phyloP scores from a whole-genome alignment of 1,140 invertebrate genomes.

The Helicoverpa zea region DNA sequence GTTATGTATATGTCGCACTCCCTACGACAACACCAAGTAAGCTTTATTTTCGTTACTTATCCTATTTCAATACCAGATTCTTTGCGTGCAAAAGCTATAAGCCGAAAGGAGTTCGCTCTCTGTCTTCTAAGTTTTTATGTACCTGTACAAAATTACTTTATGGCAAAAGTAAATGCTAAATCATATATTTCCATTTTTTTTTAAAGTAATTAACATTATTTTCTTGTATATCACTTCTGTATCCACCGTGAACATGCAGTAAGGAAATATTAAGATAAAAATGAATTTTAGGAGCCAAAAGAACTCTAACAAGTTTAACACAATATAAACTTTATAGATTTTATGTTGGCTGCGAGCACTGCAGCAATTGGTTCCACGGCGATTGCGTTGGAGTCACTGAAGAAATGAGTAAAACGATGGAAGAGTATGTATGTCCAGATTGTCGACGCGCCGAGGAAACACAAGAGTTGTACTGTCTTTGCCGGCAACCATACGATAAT shows the following conservation, averaged over 20 bases:
- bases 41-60: slow-evolving; percentile 50
- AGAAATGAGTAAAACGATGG: slow-evolving; percentile 96
- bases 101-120: too few relatives aligned
- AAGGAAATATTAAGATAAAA: too few relatives aligned
- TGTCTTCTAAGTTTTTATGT: too few relatives aligned
- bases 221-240: too few relatives aligned
- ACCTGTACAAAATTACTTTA: too few relatives aligned
- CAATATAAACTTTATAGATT: slow-evolving; percentile 89
- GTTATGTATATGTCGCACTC: slow-evolving; percentile 97
- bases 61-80: not conserved
- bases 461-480: slow-evolving; percentile 98
- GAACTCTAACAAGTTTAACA: not conserved
- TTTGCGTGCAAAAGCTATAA: too few relatives aligned
- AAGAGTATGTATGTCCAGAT: slow-evolving; percentile 96
- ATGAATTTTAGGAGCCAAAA: too few relatives aligned
- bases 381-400: slow-evolving; percentile 98
- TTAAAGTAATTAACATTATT: too few relatives aligned
- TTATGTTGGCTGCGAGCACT: slow-evolving; percentile 98
- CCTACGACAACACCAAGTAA: slow-evolving; percentile 97
- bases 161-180: too few relatives aligned
- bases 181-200: too few relatives aligned
- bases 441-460: slow-evolving; percentile 95
- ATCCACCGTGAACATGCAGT: too few relatives aligned
- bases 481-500: slow-evolving; percentile 98
- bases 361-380: slow-evolving; percentile 99